Base-by-base conservation (phyloP, 1,140 invertebrate genomes). In the Calephelis virginiensis region DNA sequence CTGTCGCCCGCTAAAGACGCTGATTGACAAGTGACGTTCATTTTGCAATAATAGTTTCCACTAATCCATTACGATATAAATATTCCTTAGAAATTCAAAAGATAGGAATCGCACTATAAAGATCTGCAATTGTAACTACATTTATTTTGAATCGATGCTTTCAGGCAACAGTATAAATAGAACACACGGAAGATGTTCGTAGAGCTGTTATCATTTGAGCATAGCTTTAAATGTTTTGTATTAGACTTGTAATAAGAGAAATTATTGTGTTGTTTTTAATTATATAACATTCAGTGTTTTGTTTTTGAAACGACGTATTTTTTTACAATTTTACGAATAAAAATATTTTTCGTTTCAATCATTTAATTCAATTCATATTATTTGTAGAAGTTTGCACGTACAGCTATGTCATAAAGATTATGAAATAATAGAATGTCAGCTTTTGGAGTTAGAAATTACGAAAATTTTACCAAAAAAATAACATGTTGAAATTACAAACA, bases 11-110 rank as follows among this genome's bases (percentile, higher is more conserved):
- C 71, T 64, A 73, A 68, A 69, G 62, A 82, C 83, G 80, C 76
- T 83, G 85, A 90, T 88, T 86, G 88, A 90, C 86, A 83, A 80
- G 80, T 84, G 80, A 86, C 80, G 77, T 72, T 75, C 73, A 68
- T 63, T 63, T 66, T 68, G 80, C 76, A 83, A 81, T 86, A 80
- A 86, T 86, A 83, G 77, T 59, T 49, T 63, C n/a, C 60, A 73
- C 66, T 77, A 74, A 79, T 65, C 28, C 45, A 65, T 46, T 65
- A 65, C 50, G 50, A 65, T 46, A 65, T n/a, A 59, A 59, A 59
- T 59, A 59, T 59, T 38, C 53, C 28, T 75, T 72, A 66, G 13
- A 48, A 28, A 28, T 4, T n/a, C n/a, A 48, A 13, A n/a, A 63
- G 12, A 47, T 28, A 8, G 40, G 8, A 43, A 12, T 48, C 14